These are phyloP conservation scores for Oryzias melastigma DNA, from an alignment of 2,113 vertebrate genomes.

Conservation along the genomic window DNA sequence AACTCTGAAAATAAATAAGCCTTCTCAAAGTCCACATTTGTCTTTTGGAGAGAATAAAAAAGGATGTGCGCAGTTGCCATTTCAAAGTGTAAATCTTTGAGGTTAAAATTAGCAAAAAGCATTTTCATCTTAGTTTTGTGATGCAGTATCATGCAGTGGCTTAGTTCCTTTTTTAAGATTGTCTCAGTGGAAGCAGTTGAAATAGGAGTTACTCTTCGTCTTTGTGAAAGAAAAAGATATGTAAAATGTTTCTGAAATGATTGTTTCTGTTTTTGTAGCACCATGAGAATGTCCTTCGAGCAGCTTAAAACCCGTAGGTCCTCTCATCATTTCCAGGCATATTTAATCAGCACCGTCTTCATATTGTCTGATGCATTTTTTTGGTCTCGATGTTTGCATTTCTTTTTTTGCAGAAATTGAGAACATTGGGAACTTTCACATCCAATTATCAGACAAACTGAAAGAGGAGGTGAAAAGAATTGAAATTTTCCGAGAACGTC, in stretches of 20 bases:
- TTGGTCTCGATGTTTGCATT: neutral
- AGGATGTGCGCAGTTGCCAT: too few species aligned
- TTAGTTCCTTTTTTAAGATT: too few species aligned
- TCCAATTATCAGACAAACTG: slow-evolving; percentile 85
- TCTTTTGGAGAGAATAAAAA: too few species aligned
- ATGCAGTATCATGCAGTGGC: too few species aligned
- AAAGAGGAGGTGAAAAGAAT: slow-evolving; percentile 89
- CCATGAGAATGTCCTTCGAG: slow-evolving; percentile 87
- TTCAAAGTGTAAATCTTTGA: too few species aligned
- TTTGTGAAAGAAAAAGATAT: too few species aligned
- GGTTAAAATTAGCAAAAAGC: too few species aligned
- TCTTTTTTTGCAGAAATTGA: slow-evolving; percentile 83
- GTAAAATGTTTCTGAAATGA: neutral
- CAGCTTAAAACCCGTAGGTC: slow-evolving; percentile 88
- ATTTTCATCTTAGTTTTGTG: too few species aligned
- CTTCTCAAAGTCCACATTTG: too few species aligned
- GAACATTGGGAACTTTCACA: slow-evolving; percentile 87
- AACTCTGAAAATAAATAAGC: too few species aligned
- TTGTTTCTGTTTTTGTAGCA: slow-evolving; percentile 71
- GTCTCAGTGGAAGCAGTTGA: too few species aligned
- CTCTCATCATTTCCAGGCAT: neutral
- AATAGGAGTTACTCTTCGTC: too few species aligned
- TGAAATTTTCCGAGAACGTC: slow-evolving; percentile 89
- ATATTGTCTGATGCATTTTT: neutral
- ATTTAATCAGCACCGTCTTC: neutral